phyloP scores from a whole-genome alignment of 2,797 vertebrate genomes.

The Enteromius paludinosus region DNA sequence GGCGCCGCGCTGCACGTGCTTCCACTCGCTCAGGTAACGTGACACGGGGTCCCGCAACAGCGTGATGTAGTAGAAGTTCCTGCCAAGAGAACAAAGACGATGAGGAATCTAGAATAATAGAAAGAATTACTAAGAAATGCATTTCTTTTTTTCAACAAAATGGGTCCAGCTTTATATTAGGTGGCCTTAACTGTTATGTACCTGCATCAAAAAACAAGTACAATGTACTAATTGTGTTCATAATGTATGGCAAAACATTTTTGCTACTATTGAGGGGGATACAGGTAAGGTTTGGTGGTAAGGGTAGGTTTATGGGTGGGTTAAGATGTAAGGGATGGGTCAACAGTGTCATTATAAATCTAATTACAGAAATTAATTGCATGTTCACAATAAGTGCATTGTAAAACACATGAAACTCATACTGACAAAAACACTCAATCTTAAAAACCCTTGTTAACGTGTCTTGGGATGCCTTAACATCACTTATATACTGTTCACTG shows the following conservation, averaged over 20 bases:
- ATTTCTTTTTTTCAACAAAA: neutral
- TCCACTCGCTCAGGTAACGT: conserved; percentile 96
- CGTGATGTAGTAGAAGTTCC: conserved; percentile 97
- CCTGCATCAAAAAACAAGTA: too few relatives aligned
- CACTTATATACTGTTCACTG: neutral
- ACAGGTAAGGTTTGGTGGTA: too few relatives aligned
- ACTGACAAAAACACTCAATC: neutral
- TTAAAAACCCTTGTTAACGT: neutral
- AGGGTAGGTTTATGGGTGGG: too few relatives aligned
- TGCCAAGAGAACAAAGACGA: conserved; percentile 61
- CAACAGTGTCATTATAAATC: too few relatives aligned
- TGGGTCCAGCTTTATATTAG: too few relatives aligned
- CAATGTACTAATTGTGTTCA: too few relatives aligned
- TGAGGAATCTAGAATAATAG: neutral
- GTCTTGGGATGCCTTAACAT: neutral
- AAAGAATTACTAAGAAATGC: neutral
- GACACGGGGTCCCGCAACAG: conserved; percentile 95
- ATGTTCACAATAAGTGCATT: neutral
- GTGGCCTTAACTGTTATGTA: too few relatives aligned
- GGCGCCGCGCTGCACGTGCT: conserved; percentile 93
- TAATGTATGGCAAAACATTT: too few relatives aligned
- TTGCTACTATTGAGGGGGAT: too few relatives aligned
- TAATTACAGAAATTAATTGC: too few relatives aligned
- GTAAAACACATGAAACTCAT: neutral
- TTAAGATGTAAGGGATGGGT: too few relatives aligned